phyloP scores from a whole-genome alignment of 2,113 vertebrate genomes.

The Melospiza melodia region DNA sequence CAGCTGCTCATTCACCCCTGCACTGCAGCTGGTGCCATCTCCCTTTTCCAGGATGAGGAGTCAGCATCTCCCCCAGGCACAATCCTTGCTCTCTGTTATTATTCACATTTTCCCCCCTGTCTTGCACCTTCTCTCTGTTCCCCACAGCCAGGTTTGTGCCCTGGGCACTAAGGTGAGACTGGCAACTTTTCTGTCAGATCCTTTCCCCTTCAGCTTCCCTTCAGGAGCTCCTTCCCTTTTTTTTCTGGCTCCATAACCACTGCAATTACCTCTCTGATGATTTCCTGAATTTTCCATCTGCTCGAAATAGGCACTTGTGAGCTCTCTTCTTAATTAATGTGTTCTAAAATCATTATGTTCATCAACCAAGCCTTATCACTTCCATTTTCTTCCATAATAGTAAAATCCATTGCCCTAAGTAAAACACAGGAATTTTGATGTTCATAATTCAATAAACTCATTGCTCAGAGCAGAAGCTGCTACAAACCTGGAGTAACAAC shows the following conservation, averaged over 20 bases:
- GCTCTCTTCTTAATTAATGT: constrained; percentile 58
- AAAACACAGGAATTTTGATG: neutral
- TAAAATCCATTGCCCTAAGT: constrained; percentile 19
- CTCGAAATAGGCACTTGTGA: constrained; percentile 49
- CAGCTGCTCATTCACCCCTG: too few species aligned
- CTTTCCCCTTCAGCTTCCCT: constrained; percentile 32
- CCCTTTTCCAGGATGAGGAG: neutral
- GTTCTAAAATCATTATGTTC: constrained; percentile 62
- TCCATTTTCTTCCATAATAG: constrained; percentile 17
- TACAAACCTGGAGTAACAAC: neutral
- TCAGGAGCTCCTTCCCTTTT: constrained; percentile 25
- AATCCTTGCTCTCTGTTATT: neutral
- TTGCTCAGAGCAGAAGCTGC: neutral
- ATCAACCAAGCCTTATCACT: constrained; percentile 40
- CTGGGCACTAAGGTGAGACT: neutral
- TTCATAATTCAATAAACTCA: neutral
- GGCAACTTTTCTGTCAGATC: constrained; percentile 12
- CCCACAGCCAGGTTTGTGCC: neutral
- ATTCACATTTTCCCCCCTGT: neutral
- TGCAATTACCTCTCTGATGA: constrained; percentile 55
- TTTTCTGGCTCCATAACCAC: constrained; percentile 33
- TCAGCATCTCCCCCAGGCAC: neutral
- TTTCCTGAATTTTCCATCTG: constrained; percentile 61
- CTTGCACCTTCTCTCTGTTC: neutral
- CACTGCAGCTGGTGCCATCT: neutral